These are phyloP conservation scores for Scaptomyza flava DNA, from an alignment of 2,888 invertebrate species.

Conservation along the genomic window DNA sequence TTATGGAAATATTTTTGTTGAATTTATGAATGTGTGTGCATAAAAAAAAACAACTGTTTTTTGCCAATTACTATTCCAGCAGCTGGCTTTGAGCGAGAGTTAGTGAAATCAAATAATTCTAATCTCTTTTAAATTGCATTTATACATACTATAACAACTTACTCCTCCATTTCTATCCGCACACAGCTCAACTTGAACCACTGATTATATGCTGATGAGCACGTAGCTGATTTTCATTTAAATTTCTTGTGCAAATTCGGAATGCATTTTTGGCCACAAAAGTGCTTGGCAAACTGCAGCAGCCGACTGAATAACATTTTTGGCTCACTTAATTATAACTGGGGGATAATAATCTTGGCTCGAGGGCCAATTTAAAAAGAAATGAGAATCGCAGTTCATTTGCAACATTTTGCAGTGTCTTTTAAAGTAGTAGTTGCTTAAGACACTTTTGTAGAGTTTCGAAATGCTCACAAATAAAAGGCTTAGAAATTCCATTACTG, in stretches of 20 bases:
- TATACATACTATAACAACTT: conserved; percentile 22
- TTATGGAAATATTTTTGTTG: conserved; percentile 38
- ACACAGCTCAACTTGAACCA: conserved; percentile 10
- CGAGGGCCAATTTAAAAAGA: conserved; percentile 35
- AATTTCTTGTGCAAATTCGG: conserved; percentile 51
- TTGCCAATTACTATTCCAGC: conserved; percentile 14
- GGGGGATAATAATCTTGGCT: conserved; percentile 36
- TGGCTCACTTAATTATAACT: conserved; percentile 52
- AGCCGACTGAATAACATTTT: conserved; percentile 47
- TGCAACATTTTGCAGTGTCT: conserved; percentile 3
- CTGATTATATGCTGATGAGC: conserved; percentile 74
- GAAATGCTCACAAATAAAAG: not conserved
- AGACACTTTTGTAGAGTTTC: not conserved
- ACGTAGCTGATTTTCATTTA: conserved; percentile 59
- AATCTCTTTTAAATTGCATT: conserved; percentile 74
- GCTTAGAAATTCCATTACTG: not conserved
- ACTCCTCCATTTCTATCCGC: conserved; percentile 1
- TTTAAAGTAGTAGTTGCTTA: not conserved
- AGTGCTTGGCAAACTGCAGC: conserved; percentile 71
- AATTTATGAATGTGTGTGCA: conserved; percentile 63
- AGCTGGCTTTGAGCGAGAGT: not conserved
- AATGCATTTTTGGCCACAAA: conserved; percentile 67
- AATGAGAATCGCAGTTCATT: conserved; percentile 18
- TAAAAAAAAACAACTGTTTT: conserved; percentile 45
- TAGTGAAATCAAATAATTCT: conserved; percentile 76